Conservation (phyloP, 2,888 invertebrate genomes). For the Pyrochroa serraticornis region DNA sequence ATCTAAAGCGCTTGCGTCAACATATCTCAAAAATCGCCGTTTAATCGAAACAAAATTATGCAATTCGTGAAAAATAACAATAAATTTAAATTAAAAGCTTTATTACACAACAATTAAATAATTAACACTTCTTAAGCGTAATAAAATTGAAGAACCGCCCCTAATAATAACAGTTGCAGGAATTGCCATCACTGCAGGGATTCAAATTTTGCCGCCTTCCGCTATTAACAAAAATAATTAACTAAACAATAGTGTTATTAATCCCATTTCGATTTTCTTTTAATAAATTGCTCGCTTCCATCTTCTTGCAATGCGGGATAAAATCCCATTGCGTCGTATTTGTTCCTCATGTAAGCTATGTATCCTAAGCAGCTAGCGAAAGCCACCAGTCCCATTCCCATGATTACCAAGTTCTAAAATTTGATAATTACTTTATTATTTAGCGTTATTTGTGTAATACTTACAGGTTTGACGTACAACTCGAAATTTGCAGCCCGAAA, state of each 20-base stretch:
- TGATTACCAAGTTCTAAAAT: slow-evolving; percentile 81
- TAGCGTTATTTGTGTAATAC: slow-evolving; percentile 45
- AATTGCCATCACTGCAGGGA: not conserved
- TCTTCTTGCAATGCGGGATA: slow-evolving; percentile 81
- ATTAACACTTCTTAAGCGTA: not conserved
- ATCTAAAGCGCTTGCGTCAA: slow-evolving; percentile 5
- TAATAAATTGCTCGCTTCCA: slow-evolving; percentile 76
- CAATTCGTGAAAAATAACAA: too few relatives aligned
- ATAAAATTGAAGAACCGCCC: not conserved
- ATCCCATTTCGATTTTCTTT: slow-evolving; percentile 82
- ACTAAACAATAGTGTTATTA: slow-evolving; percentile 41
- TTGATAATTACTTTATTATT: slow-evolving; percentile 1
- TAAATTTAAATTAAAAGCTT: too few relatives aligned
- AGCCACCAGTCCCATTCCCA: slow-evolving; percentile 80
- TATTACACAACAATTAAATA: not conserved
- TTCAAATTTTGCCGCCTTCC: slow-evolving; percentile 5
- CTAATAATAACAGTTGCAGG: not conserved
- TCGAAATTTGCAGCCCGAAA: slow-evolving; percentile 89
- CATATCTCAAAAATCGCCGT: not conserved
- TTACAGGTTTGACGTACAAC: slow-evolving; percentile 86
- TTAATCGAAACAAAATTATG: not conserved
- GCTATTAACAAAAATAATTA: not conserved
- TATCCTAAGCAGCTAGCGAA: slow-evolving; percentile 79
- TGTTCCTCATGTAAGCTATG: slow-evolving; percentile 83
- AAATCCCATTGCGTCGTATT: slow-evolving; percentile 79